Percentiles rank a stretch among this genome's conserved stretches.
These are phyloP conservation scores for Mesorhabditis spiculigera DNA, from an alignment of 2,888 invertebrate species.

Conservation along the genomic window DNA sequence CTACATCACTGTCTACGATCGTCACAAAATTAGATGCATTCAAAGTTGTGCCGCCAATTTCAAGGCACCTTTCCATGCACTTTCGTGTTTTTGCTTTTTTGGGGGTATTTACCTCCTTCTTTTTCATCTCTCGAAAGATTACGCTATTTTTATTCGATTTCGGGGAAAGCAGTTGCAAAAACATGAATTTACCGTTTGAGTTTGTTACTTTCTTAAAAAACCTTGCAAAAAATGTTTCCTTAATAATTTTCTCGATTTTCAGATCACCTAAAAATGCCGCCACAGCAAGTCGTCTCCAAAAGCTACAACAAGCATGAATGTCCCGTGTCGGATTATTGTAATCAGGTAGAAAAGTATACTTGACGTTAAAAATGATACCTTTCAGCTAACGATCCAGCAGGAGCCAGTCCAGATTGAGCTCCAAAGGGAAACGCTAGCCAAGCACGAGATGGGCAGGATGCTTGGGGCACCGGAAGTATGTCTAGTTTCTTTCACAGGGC, in stretches of 20 bases:
- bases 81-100: too few species aligned
- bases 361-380: neutral
- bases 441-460: conserved; percentile 25
- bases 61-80: too few species aligned
- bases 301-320: conserved; percentile 27
- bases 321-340: conserved; percentile 34
- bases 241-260: too few species aligned
- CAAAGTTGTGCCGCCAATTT: too few species aligned
- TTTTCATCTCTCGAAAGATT: too few species aligned
- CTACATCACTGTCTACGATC: too few species aligned
- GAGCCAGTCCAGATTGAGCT: conserved; percentile 34
- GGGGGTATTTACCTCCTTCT: too few species aligned
- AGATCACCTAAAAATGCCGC: too few species aligned
- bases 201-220: neutral
- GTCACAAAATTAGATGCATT: too few species aligned
- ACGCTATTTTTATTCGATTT: neutral
- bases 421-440: conserved; percentile 29
- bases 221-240: neutral
- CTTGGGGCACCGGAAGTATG: conserved; percentile 48
- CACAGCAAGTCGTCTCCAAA: conserved; percentile 20
- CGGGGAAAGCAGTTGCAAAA: neutral
- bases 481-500: too few species aligned
- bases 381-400: conserved; percentile 28
- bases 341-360: neutral
- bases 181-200: neutral